Percentiles rank a stretch among this genome's conserved stretches.
These are phyloP conservation scores for Todiramphus saurophagus DNA, from an alignment of 2,113 vertebrate genomes.

Conservation along the genomic window DNA sequence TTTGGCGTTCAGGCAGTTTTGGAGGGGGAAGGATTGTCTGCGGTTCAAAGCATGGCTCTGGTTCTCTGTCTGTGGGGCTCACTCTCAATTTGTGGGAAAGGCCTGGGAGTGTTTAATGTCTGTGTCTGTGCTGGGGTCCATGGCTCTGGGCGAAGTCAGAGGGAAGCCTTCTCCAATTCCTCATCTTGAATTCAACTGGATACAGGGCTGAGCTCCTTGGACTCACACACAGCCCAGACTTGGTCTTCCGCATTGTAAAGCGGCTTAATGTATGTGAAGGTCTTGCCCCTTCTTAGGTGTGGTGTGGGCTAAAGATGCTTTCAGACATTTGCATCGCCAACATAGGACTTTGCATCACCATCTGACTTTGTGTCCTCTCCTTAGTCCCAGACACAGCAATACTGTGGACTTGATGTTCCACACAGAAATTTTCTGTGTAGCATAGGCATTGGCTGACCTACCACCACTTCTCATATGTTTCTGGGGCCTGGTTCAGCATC, in stretches of 20 bases:
- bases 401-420: background rate
- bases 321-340: background rate
- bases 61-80: background rate
- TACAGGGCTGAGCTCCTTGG: background rate
- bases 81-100: background rate
- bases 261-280: background rate
- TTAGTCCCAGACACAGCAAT: background rate
- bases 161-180: background rate
- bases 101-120: background rate
- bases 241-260: background rate
- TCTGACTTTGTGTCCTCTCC: background rate
- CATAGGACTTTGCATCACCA: background rate
- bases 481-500: background rate
- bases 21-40: background rate
- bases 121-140: background rate
- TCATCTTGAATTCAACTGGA: background rate
- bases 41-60: background rate
- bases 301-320: background rate
- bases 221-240: background rate
- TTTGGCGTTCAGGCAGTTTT: background rate
- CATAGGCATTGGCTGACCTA: background rate
- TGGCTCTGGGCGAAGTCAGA: background rate
- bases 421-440: accelerated
- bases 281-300: background rate
- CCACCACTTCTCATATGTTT: background rate